Conservation (phyloP, 2,113 vertebrate genomes). For the Gracilinanus agilis region DNA sequence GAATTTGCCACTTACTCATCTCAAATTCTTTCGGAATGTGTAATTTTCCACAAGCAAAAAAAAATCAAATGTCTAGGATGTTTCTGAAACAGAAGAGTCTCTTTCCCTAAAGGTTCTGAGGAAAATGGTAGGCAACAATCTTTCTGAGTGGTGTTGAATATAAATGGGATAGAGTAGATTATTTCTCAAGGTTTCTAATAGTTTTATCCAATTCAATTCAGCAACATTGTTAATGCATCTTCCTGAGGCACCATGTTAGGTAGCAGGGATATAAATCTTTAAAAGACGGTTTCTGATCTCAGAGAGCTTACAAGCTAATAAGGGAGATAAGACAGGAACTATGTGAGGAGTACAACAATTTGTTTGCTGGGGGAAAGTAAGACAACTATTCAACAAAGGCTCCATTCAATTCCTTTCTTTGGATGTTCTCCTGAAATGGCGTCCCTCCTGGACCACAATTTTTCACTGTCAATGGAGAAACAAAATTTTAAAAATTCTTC, state of each 20-base stretch:
- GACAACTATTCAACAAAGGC: neutral
- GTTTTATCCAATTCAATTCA: neutral
- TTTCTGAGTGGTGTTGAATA: neutral
- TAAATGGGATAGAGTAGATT: neutral
- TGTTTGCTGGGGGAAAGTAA: neutral
- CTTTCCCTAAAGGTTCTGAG: neutral
- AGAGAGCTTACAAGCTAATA: neutral
- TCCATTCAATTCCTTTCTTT: neutral
- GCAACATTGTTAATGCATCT: neutral
- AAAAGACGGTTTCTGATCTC: neutral
- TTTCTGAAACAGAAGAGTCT: neutral
- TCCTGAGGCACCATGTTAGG: neutral
- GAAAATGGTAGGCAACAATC: neutral
- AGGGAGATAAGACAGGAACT: neutral
- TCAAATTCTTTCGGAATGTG: conserved; percentile 38
- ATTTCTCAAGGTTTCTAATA: neutral
- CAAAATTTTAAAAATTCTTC: neutral
- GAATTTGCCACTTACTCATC: conserved; percentile 26
- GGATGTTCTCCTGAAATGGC: neutral
- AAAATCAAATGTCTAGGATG: neutral
- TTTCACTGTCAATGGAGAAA: neutral
- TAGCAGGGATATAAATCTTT: neutral
- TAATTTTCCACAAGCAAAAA: conserved; percentile 2
- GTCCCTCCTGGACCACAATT: neutral
- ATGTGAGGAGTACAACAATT: neutral